Evolutionary conservation across 1,140 invertebrate species (phyloP).

Genomic region (Drosophila pachea): DNA sequence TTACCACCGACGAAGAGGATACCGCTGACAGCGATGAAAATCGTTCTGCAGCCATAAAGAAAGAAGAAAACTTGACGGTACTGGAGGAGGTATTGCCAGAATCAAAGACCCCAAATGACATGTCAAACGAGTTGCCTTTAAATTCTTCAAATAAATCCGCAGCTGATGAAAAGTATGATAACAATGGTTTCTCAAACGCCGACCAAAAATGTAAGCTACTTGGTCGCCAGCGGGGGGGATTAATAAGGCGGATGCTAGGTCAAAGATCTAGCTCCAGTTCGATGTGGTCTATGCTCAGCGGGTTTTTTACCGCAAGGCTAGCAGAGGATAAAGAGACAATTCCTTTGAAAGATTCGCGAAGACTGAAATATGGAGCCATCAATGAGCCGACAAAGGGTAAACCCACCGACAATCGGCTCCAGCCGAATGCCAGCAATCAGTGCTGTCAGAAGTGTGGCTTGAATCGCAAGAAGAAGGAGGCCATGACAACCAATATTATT

Average conservation of each 20-base stretch:
- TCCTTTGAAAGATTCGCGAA: not conserved
- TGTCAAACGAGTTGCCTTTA: constrained; percentile 39
- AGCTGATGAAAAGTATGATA: constrained; percentile 42
- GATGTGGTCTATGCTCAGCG: constrained; percentile 22
- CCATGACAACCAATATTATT: not conserved
- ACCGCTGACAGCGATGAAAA: not conserved
- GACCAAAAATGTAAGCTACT: not conserved
- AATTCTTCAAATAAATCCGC: constrained; percentile 48
- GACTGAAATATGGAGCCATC: constrained; percentile 4
- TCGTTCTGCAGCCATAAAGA: not conserved
- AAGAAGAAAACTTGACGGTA: not conserved
- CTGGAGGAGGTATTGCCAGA: not conserved
- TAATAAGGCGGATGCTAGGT: not conserved
- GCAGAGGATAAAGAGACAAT: not conserved
- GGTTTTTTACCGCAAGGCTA: constrained; percentile 11
- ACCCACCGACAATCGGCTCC: too few species aligned
- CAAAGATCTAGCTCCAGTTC: not conserved
- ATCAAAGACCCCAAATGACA: constrained; percentile 21
- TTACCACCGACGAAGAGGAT: not conserved
- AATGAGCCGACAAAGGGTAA: not conserved
- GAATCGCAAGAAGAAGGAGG: not conserved
- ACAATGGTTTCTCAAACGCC: not conserved
- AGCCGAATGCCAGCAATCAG: not conserved
- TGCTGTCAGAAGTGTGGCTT: constrained; percentile 27
- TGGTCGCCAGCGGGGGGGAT: not conserved